These are phyloP conservation scores for Cosmopolites sordidus DNA, from an alignment of 2,888 invertebrate species.

Conservation along the genomic window DNA sequence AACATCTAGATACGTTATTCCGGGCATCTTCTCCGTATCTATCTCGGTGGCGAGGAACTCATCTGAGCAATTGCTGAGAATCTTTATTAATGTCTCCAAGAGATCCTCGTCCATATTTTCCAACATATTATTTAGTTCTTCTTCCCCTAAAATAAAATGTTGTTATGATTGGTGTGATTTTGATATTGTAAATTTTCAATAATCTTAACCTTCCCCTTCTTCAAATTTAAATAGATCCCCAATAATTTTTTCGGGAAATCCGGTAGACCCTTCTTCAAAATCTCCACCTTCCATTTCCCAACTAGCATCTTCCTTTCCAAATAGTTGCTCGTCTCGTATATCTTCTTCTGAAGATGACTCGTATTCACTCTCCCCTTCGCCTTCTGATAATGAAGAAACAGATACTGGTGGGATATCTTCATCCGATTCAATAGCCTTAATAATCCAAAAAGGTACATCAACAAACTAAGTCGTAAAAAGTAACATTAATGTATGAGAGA, in stretches of 20 bases:
- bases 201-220: slow-evolving; percentile 20
- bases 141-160: slow-evolving; percentile 8
- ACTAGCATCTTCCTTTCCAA: not conserved
- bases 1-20: slow-evolving; percentile 33
- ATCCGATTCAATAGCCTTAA: slow-evolving; percentile 36
- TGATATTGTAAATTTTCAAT: no score
- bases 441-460: no score
- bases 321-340: slow-evolving; percentile 15
- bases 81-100: slow-evolving; percentile 34
- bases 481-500: no score
- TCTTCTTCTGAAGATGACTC: slow-evolving; percentile 21
- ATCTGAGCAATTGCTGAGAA: slow-evolving; percentile 33
- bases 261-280: slow-evolving; percentile 8
- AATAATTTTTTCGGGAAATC: slow-evolving; percentile 7
- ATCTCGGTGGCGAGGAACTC: slow-evolving; percentile 31
- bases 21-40: slow-evolving; percentile 30
- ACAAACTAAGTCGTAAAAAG: no score
- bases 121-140: slow-evolving; percentile 17
- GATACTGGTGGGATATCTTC: slow-evolving; percentile 34
- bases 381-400: slow-evolving; percentile 28
- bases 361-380: slow-evolving; percentile 20
- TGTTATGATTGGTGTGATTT: not conserved
- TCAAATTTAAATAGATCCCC: slow-evolving; percentile 17
- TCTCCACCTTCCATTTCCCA: slow-evolving; percentile 22
- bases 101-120: slow-evolving; percentile 27